Evolutionary conservation across 2,797 vertebrate species (phyloP).

Genomic region (Muscicapa striata): DNA sequence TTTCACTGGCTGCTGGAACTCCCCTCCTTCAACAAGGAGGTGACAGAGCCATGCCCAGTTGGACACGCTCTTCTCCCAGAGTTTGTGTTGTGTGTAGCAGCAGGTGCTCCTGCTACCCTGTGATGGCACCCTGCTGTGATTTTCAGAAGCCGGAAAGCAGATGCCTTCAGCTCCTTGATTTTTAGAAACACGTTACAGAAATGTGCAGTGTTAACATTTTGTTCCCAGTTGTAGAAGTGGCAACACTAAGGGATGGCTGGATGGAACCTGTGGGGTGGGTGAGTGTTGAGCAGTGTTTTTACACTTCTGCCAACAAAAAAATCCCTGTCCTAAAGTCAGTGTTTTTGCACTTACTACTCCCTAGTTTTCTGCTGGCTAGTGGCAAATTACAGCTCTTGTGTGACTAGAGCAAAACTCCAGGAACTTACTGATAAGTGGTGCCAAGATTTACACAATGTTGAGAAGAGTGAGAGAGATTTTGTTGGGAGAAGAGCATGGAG

Average conservation of each 20-base stretch:
- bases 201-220: not conserved
- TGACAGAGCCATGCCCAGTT: not conserved
- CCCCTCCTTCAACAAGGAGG: not conserved
- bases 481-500: not conserved
- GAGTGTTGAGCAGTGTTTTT: not conserved
- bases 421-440: not conserved
- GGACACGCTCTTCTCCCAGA: accelerated
- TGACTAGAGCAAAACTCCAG: not conserved
- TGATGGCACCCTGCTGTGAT: accelerated
- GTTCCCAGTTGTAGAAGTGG: not conserved
- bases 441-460: not conserved
- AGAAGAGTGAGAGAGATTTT: not conserved
- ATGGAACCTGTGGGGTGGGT: accelerated
- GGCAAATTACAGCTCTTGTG: not conserved
- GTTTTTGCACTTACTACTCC: not conserved
- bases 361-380: not conserved
- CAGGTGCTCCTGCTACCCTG: not conserved
- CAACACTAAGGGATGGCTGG: not conserved
- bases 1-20: not conserved
- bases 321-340: not conserved
- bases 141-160: not conserved
- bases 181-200: not conserved
- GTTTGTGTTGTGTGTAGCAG: not conserved
- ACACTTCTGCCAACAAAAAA: not conserved
- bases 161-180: not conserved